Conservation (phyloP, 2,888 invertebrate genomes). For the Mamestra brassicae region DNA sequence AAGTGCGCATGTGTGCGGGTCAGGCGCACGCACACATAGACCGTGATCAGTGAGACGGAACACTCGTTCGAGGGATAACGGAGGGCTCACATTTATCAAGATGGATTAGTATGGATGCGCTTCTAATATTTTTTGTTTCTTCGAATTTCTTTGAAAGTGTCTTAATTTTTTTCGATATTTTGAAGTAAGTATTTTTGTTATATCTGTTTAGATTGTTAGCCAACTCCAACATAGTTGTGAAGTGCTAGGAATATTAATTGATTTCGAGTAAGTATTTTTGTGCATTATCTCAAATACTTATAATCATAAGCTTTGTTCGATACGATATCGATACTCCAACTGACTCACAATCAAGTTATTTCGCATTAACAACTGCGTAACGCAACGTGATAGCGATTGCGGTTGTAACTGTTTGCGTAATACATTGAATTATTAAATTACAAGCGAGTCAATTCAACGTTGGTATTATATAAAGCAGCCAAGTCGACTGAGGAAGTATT, state of each 20-base stretch:
- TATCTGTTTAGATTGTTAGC: background rate
- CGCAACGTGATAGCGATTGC: conserved; percentile 59
- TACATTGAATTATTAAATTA: conserved; percentile 64
- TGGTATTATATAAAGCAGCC: conserved; percentile 52
- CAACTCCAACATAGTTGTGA: background rate
- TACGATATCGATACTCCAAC: conserved; percentile 48
- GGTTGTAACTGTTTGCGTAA: conserved; percentile 56
- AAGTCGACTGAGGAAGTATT: conserved; percentile 56
- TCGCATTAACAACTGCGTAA: conserved; percentile 56
- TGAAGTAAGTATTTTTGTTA: background rate
- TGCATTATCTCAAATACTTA: background rate
- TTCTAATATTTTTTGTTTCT: conserved; percentile 13
- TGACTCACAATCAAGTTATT: conserved; percentile 63
- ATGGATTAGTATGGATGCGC: conserved; percentile 75
- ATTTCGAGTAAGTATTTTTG: background rate
- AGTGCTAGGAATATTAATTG: background rate
- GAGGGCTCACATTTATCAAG: conserved; percentile 87
- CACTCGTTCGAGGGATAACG: conserved; percentile 90
- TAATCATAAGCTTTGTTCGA: conserved; percentile 29
- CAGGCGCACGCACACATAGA: conserved; percentile 76
- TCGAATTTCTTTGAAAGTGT: background rate
- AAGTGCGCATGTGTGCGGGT: conserved; percentile 64
- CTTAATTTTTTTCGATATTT: background rate
- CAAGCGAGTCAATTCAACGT: conserved; percentile 48
- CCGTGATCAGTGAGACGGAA: conserved; percentile 86